These are phyloP conservation scores for Corythaixoides concolor DNA, from an alignment of 2,113 vertebrate genomes.

Conservation along the genomic window DNA sequence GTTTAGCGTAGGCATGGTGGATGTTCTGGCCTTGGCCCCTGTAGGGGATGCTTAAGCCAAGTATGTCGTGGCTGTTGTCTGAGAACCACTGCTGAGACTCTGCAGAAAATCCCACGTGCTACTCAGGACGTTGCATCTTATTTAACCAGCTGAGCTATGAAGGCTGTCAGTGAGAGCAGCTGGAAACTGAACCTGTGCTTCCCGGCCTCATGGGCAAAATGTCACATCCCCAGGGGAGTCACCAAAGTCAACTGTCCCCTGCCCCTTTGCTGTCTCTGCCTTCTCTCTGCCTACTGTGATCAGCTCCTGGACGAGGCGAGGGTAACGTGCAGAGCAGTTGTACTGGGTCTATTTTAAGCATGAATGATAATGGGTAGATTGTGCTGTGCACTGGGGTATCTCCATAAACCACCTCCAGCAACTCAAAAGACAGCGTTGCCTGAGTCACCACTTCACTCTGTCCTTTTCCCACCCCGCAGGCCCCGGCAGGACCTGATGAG, in stretches of 20 bases:
- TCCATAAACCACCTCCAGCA: neutral
- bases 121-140: neutral
- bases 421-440: neutral
- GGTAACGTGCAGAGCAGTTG: neutral
- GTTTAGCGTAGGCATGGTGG: neutral
- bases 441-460: neutral
- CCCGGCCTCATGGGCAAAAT: neutral
- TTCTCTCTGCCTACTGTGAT: neutral
- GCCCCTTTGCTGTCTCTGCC: neutral
- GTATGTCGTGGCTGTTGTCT: neutral
- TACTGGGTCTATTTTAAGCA: neutral
- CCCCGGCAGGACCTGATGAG: constrained; percentile 58
- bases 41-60: neutral
- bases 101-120: neutral
- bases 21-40: neutral
- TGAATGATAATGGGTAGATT: neutral
- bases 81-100: neutral
- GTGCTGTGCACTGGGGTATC: neutral
- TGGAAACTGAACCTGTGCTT: neutral
- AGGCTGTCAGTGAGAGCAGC: neutral
- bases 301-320: neutral
- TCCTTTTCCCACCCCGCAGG: constrained; percentile 35
- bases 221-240: neutral
- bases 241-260: neutral
- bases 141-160: neutral